Evolutionary conservation across 2,888 invertebrate genomes (phyloP).

Genomic region (Desoria tigrina): DNA sequence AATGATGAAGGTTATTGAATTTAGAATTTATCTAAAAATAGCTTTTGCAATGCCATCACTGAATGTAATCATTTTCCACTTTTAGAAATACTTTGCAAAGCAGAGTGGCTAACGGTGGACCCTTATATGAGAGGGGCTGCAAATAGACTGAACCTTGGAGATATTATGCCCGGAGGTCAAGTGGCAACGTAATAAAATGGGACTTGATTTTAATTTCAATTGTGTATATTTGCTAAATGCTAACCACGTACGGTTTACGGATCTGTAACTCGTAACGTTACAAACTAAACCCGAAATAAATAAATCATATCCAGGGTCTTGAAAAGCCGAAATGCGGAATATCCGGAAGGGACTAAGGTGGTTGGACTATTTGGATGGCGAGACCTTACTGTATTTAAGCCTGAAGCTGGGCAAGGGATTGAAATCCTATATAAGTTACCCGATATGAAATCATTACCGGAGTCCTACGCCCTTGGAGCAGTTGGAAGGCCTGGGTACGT

Average conservation of each 20-base stretch:
- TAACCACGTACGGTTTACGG: background rate
- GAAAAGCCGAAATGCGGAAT: constrained; percentile 67
- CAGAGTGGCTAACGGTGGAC: constrained; percentile 70
- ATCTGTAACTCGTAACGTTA: no score
- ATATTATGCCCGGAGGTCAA: constrained; percentile 70
- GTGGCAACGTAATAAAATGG: constrained; percentile 61
- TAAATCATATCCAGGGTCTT: constrained; percentile 68
- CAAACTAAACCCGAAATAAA: no score
- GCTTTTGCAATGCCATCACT: background rate
- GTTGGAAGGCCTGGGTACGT: constrained; percentile 75
- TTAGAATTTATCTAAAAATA: background rate
- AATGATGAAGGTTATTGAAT: constrained; percentile 66
- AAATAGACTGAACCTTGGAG: constrained; percentile 60
- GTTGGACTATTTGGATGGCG: constrained; percentile 72
- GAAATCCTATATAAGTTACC: constrained; percentile 58
- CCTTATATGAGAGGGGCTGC: constrained; percentile 64
- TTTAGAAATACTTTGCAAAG: constrained; percentile 63
- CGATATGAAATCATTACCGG: constrained; percentile 64
- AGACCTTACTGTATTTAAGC: constrained; percentile 63
- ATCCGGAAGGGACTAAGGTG: constrained; percentile 67
- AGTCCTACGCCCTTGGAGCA: constrained; percentile 67
- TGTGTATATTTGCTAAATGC: no score
- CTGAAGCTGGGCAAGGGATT: constrained; percentile 36
- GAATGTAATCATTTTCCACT: background rate
- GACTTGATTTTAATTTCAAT: background rate